Evolutionary conservation across 1,140 invertebrate species (phyloP), one percentile per base, ranked within the genome.

Genomic region (Drosophila murphyi): DNA sequence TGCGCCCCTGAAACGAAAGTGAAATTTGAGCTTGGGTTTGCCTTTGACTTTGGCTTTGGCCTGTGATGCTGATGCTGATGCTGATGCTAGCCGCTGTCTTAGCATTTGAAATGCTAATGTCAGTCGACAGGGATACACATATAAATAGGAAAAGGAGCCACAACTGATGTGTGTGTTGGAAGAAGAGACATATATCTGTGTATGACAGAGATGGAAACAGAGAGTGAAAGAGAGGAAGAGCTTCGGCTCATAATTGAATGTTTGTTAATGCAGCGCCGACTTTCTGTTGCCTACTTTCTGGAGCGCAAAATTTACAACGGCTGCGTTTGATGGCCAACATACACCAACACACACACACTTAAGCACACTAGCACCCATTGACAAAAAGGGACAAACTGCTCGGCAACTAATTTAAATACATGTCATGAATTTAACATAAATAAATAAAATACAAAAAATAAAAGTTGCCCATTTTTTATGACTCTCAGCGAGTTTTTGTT

Each of bases 361-460:
- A 34, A 20, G 20, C 8, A 35, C 12, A 47, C 52, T 28, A 10
- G 4, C 39, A 41, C 7, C 10, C 39, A 43, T 2, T 41, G 51
- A 37, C 62, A 79, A 74, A 62, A 72, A 67, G 74, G 52, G 67
- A 50, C 81, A 86, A 82, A 83, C 83, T 74, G 80, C 54, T 76
- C 43, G 72, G 64, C 78, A 88, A 88, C 76, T 88, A 87, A 87
- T 87, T 88, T 87, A 88, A 87, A 87, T 87, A 87, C 68, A 70
- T 64, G 72, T 88, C 83, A 88, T 87, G 83, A 87, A 88, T 87
- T 87, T 88, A 80, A 80, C 83, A 87, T 87, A 86, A 82, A 79
- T 76, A 86, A 57, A 60, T 82, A 35, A 68, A 60, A 51, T 67
- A 63, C 31, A 29, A 63, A 61, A 56, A 55, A 67, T 50, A 72